Base-by-base conservation (phyloP, 1,140 invertebrate genomes). In the Hycleus phaleratus region DNA sequence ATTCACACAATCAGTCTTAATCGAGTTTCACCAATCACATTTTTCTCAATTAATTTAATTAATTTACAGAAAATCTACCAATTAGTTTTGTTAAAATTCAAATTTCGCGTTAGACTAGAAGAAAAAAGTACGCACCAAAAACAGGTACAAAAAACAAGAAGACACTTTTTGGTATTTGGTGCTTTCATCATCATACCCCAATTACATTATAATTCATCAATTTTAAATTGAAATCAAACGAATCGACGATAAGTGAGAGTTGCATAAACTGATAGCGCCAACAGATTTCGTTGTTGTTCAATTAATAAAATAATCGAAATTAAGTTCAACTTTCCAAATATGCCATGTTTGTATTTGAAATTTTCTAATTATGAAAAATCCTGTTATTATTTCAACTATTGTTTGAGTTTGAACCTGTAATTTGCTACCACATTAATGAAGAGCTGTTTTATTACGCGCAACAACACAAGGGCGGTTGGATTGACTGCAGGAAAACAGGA, bases 401-500 rank as follows among this genome's bases (percentile, higher is more conserved):
- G 18, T 18, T 18, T 60, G 24, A 59, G 68, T 70, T 70, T 70
- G 68, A 70, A 70, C 66, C 56, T 66, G 59, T 67, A 46, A 59
- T 63, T 65, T 69, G 70, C 70, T 65, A 72, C 66, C 70, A 63
- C 64, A 66, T 62, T 68, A 65, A 70, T 69, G 70, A 72, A 69
- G 64, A 69, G 65, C 60, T 45, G 46, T 46, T 42, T 42, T 42
- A 4, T 42, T 10, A 7, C 6, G 7, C 6, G n/a, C 26, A n/a
- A n/a, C 3, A 42, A 42, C 40, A 42, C 9, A 42, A 9, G 40
- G 9, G 40, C 11, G 11, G 40, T 42, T 42, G 11, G 9, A 10
- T n/a, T 6, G 11, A 10, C 3, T 42, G 40, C 11, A 11, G 4
- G 40, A 18, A 18, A 18, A n/a, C 9, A 7, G 5, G 9, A 9